Evolutionary conservation across 2,888 invertebrate species (phyloP).

Genomic region (Cryptops parisi): DNA sequence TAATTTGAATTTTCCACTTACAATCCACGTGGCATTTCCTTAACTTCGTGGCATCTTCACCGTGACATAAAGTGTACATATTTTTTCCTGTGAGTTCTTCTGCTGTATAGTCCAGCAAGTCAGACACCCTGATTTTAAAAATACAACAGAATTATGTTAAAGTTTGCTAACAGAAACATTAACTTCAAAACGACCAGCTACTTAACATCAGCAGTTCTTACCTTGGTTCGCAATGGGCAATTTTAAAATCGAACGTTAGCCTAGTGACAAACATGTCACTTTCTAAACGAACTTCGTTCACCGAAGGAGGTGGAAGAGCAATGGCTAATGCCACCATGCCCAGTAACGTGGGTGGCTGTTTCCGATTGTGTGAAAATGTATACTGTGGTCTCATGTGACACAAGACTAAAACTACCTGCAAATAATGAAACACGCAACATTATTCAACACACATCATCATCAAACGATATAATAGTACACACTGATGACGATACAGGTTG

Average conservation of each 20-base stretch:
- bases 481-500: too few relatives aligned
- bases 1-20: too few relatives aligned
- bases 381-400: constrained; percentile 86
- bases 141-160: too few relatives aligned
- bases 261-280: constrained; percentile 82
- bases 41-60: constrained; percentile 85
- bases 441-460: background rate
- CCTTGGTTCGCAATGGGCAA: constrained; percentile 95
- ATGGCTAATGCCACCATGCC: constrained; percentile 94
- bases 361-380: constrained; percentile 72
- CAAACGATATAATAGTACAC: too few relatives aligned
- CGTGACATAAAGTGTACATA: constrained; percentile 86
- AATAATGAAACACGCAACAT: constrained; percentile 7
- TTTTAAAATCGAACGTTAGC: constrained; percentile 87
- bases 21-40: constrained; percentile 89
- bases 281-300: constrained; percentile 90
- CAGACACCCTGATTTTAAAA: constrained; percentile 57
- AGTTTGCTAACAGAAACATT: too few relatives aligned
- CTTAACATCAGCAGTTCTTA: constrained; percentile 35
- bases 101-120: constrained; percentile 79
- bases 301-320: constrained; percentile 89
- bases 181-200: too few relatives aligned
- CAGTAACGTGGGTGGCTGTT: constrained; percentile 56
- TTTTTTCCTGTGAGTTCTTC: constrained; percentile 90
- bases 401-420: constrained; percentile 80